A percentile compares a stretch with the other conserved stretches of the same genome.
These are phyloP conservation scores for Coccyzus lansbergi DNA, from an alignment of 2,797 vertebrate species.

Conservation along the genomic window DNA sequence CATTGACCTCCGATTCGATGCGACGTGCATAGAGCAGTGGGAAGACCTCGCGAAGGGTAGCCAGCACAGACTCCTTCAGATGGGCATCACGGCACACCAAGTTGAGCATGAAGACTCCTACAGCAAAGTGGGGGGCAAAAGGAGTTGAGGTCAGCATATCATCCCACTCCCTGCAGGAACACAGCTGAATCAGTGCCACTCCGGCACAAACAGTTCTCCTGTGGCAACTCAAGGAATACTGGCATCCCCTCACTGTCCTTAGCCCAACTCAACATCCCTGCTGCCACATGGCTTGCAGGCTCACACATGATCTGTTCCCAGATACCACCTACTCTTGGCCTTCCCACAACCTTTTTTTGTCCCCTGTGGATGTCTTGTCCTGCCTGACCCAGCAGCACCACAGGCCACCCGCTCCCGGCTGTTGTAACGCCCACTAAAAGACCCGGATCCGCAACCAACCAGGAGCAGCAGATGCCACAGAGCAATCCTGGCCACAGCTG, in stretches of 20 bases:
- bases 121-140: not conserved
- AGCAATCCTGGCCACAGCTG: rapidly evolving
- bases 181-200: not conserved
- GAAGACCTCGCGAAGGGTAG: constrained; percentile 71
- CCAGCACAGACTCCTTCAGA: constrained; percentile 83
- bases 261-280: not conserved
- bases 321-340: not conserved
- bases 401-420: not conserved
- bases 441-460: rapidly evolving
- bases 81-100: constrained; percentile 88
- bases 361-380: not conserved
- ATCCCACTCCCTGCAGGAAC: rapidly evolving
- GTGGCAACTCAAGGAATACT: rapidly evolving
- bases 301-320: not conserved
- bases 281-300: rapidly evolving
- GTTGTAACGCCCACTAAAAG: not conserved
- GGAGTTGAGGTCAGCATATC: not conserved
- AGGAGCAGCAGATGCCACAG: not conserved
- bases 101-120: constrained; percentile 92
- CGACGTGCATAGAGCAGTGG: constrained; percentile 79
- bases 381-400: not conserved
- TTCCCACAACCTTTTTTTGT: not conserved
- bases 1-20: constrained; percentile 92
- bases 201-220: rapidly evolving
- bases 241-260: rapidly evolving